phyloP scores from a whole-genome alignment of 2,888 invertebrate species.

The Fragum whitleyi region DNA sequence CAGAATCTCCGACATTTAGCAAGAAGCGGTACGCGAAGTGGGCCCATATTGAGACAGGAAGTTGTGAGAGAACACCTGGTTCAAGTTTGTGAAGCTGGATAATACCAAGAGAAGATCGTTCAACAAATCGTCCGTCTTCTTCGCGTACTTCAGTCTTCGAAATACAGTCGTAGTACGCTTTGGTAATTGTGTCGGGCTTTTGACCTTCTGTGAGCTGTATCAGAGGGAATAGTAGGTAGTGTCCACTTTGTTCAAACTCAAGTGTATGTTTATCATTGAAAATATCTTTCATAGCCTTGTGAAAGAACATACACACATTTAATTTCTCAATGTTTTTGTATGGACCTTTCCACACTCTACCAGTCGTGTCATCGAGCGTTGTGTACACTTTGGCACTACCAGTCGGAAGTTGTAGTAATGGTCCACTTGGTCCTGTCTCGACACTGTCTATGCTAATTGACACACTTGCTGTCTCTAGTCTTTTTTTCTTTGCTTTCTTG shows the following conservation, averaged over 20 bases:
- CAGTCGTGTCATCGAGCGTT: conserved; percentile 21
- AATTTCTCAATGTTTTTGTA: conserved; percentile 30
- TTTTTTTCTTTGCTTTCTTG: conserved; percentile 1
- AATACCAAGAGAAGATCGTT: conserved; percentile 44
- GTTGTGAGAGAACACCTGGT: not conserved
- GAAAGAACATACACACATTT: conserved; percentile 46
- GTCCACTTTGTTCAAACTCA: conserved; percentile 22
- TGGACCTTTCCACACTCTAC: conserved; percentile 47
- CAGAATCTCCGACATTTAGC: conserved; percentile 50
- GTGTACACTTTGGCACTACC: conserved; percentile 56
- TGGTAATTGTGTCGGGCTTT: not conserved
- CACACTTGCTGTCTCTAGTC: not conserved
- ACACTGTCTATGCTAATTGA: not conserved
- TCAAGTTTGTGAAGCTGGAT: conserved; percentile 45
- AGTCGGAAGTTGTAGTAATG: conserved; percentile 49
- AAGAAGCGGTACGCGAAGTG: conserved; percentile 47
- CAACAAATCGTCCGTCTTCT: conserved; percentile 45
- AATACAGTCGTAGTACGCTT: conserved; percentile 51
- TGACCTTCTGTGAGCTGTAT: conserved; percentile 15
- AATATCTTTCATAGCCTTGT: conserved; percentile 46
- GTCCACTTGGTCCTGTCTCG: conserved; percentile 14
- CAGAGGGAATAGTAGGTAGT: conserved; percentile 41
- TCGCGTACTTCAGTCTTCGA: conserved; percentile 35
- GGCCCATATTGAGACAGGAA: conserved; percentile 45
- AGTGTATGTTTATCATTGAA: conserved; percentile 45